phyloP scores from a whole-genome alignment of 1,140 invertebrate genomes.

The Gryllus bimaculatus region DNA sequence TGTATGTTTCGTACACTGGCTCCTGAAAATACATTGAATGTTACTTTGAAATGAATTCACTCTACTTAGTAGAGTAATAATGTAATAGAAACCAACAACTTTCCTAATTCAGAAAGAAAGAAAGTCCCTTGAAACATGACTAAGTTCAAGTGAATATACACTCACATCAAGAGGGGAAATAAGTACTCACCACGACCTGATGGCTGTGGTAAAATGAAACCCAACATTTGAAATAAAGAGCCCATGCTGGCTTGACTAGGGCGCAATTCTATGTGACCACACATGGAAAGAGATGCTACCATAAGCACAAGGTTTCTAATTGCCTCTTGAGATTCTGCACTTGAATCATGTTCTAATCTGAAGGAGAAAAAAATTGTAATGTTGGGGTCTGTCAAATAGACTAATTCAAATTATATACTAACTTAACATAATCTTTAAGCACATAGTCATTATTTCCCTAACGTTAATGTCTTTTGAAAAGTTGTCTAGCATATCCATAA shows the following conservation, averaged over 20 bases:
- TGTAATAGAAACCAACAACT: neutral
- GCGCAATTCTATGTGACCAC: slow-evolving; percentile 80
- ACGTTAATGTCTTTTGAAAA: too few species aligned
- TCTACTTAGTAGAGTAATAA: neutral
- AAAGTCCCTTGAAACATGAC: neutral
- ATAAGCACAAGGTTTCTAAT: slow-evolving; percentile 86
- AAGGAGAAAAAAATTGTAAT: slow-evolving; percentile 21
- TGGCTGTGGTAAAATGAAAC: slow-evolving; percentile 83
- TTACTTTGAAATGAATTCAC: neutral
- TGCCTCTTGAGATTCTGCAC: slow-evolving; percentile 74
- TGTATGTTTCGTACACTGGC: slow-evolving; percentile 83
- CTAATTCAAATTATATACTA: too few species aligned
- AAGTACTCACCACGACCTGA: slow-evolving; percentile 63
- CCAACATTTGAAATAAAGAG: slow-evolving; percentile 86
- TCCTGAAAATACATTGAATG: slow-evolving; percentile 33
- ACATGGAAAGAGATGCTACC: slow-evolving; percentile 87
- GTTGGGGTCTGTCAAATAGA: too few species aligned
- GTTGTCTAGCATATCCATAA: too few species aligned
- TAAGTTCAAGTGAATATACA: neutral
- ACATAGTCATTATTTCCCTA: too few species aligned
- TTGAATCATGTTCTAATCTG: slow-evolving; percentile 66
- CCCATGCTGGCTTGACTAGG: slow-evolving; percentile 75
- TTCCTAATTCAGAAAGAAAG: neutral
- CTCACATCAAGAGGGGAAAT: neutral
- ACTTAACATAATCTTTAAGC: too few species aligned